Conservation (phyloP, 2,888 invertebrate species). For the Macaria notata region DNA sequence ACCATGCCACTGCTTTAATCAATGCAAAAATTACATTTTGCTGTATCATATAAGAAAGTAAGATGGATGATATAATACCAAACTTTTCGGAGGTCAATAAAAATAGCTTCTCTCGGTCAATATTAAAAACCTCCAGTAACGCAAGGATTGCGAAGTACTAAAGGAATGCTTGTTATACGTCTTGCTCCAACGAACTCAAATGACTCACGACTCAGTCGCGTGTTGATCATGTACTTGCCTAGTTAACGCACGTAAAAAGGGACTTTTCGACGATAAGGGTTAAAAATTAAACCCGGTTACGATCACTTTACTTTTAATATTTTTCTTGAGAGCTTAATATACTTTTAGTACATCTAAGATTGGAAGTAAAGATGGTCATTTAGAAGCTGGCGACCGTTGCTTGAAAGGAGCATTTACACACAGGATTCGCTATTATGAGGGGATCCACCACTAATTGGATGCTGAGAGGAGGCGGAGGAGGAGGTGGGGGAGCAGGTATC, state of each 20-base stretch:
- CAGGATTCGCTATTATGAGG: conserved; percentile 5
- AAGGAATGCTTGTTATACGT: conserved; percentile 2
- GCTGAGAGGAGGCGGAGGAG: conserved; percentile 8
- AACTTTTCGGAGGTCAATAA: too few species aligned
- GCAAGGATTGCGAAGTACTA: conserved; percentile 12
- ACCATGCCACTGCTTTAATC: too few species aligned
- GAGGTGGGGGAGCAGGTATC: conserved; percentile 1
- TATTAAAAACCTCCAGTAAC: neutral
- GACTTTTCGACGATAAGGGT: too few species aligned
- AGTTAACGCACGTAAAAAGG: conserved; percentile 14
- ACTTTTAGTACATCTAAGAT: neutral
- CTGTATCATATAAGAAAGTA: too few species aligned
- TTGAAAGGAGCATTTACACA: conserved; percentile 6
- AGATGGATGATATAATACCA: too few species aligned
- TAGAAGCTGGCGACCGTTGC: conserved; percentile 1
- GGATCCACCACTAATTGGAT: conserved; percentile 12
- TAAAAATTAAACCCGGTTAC: too few species aligned
- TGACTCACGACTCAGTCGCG: conserved; percentile 14
- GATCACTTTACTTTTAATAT: too few species aligned
- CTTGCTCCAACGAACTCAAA: conserved; percentile 14
- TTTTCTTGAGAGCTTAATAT: too few species aligned
- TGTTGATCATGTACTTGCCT: conserved; percentile 5
- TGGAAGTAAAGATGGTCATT: conserved; percentile 1
- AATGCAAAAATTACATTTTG: too few species aligned
- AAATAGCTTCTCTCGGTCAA: too few species aligned